Base-by-base conservation (phyloP, 2,888 invertebrate species). In the Amiota minor region DNA sequence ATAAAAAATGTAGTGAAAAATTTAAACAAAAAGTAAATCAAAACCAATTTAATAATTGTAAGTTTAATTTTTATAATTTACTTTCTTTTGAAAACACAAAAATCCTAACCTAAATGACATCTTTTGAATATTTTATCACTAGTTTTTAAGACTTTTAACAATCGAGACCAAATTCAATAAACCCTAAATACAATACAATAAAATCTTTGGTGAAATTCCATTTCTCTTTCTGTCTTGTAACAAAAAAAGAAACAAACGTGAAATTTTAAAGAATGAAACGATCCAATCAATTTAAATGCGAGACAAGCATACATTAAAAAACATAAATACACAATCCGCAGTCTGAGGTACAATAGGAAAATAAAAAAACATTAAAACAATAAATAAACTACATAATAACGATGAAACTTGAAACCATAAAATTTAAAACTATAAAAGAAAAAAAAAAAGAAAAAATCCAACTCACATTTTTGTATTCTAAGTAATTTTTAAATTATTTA, bases 231-330 rank as follows among this genome's bases (percentile, higher is more conserved):
- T 79, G 50, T 75, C 61, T 47, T 73, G 72, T 56, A n/a, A 45
- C n/a, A 65, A 12, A n/a, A 35, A 47, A 16, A 45, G 2, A 62
- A 62, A 14, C 80, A 83, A 83, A 86, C 86, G 86, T 83, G 83
- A 83, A 83, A 83, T 84, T 83, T 78, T 83, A 83, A 35, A 35
- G 62, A 62, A 47, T n/a, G 46, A 9, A 46, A 85, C 81, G 86
- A 83, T 35, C 35, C 83, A 86, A 83, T 84, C 83, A 83, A 83
- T 83, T 86, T 86, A 83, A 83, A 83, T 86, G 83, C 86, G 83
- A 84, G 76, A 78, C 86, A 76, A 83, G 79, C 35, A 18, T 8
- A 56, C 14, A 56, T 1, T 10, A 56, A 18, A 6, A 9, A 56
- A n/a, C 4, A 50, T 16, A 56, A 56, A n/a, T 45, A 72, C 56